These are phyloP conservation scores for Chromis chromis DNA, from an alignment of 2,797 vertebrate species.

Conservation along the genomic window DNA sequence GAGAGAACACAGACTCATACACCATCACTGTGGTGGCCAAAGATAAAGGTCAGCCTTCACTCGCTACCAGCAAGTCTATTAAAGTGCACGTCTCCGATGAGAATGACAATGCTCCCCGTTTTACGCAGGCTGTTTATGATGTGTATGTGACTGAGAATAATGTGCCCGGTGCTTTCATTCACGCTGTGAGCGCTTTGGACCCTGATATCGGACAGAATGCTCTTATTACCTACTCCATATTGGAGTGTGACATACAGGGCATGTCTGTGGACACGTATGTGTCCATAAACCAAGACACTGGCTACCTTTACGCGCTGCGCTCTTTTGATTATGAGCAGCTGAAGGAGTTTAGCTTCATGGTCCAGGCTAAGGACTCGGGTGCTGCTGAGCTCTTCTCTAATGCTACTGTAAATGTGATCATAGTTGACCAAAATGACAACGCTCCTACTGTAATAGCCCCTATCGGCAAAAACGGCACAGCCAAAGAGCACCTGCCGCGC, in stretches of 20 bases:
- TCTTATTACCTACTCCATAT: slow-evolving; percentile 94
- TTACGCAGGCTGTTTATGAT: slow-evolving; percentile 93
- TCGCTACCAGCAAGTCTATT: slow-evolving; percentile 94
- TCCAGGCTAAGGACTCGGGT: slow-evolving; percentile 92
- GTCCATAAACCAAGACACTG: slow-evolving; percentile 98
- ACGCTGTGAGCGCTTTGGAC: slow-evolving; percentile 94
- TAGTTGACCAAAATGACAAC: slow-evolving; percentile 98
- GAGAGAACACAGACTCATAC: slow-evolving; percentile 92
- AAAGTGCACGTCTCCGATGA: slow-evolving; percentile 96
- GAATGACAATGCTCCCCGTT: slow-evolving; percentile 96
- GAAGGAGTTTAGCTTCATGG: slow-evolving; percentile 96
- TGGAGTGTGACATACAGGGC: slow-evolving; percentile 97
- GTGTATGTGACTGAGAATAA: slow-evolving; percentile 99
- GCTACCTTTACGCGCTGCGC: slow-evolving; percentile 96
- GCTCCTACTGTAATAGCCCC: slow-evolving; percentile 92
- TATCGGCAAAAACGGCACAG: slow-evolving; percentile 92
- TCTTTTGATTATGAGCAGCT: slow-evolving; percentile 99
- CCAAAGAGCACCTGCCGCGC: slow-evolving; percentile 92
- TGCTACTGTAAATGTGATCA: slow-evolving; percentile 92
- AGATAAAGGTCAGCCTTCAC: slow-evolving; percentile 90
- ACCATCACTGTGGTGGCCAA: slow-evolving; percentile 95
- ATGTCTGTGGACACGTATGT: slow-evolving; percentile 99
- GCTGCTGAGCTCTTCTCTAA: slow-evolving; percentile 89
- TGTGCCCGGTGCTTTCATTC: slow-evolving; percentile 97
- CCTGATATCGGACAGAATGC: slow-evolving; percentile 94